These are phyloP conservation scores for Catalaphyllia jardinei DNA, from an alignment of 64 coral and sea anemone genomes.

Conservation along the genomic window DNA sequence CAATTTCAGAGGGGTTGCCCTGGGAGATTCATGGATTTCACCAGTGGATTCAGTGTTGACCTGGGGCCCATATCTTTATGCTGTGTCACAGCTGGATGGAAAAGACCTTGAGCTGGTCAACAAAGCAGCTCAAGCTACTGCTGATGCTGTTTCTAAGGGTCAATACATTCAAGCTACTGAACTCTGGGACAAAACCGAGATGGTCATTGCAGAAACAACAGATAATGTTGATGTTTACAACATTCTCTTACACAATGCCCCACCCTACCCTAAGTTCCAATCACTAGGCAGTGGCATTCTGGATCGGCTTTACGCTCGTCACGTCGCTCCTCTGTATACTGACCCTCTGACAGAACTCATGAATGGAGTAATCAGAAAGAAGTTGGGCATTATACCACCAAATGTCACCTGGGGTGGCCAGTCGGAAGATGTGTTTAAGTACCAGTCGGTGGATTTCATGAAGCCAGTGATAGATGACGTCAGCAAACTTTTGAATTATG, in stretches of 20 bases:
- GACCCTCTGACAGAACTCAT: conserved; percentile 76
- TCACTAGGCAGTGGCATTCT: conserved; percentile 33
- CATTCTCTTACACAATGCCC: conserved; percentile 77
- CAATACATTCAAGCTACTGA: conserved; percentile 71
- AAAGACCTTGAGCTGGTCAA: conserved; percentile 68
- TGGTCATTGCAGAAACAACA: conserved; percentile 55
- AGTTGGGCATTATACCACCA: conserved; percentile 86
- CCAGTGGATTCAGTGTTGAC: conserved; percentile 91
- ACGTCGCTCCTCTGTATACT: conserved; percentile 68
- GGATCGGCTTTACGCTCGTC: conserved; percentile 58
- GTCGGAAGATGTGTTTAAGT: conserved; percentile 65
- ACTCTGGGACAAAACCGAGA: conserved; percentile 66
- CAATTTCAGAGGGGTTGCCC: conserved; percentile 85
- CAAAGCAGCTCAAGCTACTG: conserved; percentile 52
- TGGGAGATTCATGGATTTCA: conserved; percentile 98
- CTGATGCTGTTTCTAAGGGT: conserved; percentile 69
- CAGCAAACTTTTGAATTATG: conserved; percentile 67
- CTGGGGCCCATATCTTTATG: conserved; percentile 95
- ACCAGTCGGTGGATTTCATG: conserved; percentile 90
- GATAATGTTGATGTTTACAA: conserved; percentile 97
- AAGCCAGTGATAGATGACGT: conserved; percentile 85
- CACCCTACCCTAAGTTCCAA: conserved; percentile 22
- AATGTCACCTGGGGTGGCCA: conserved; percentile 89
- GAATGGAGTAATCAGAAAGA: conserved; percentile 96
- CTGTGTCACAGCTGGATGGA: conserved; percentile 77